Conservation (phyloP, 1,140 invertebrate genomes). For the Tetragnatha versicolor region DNA sequence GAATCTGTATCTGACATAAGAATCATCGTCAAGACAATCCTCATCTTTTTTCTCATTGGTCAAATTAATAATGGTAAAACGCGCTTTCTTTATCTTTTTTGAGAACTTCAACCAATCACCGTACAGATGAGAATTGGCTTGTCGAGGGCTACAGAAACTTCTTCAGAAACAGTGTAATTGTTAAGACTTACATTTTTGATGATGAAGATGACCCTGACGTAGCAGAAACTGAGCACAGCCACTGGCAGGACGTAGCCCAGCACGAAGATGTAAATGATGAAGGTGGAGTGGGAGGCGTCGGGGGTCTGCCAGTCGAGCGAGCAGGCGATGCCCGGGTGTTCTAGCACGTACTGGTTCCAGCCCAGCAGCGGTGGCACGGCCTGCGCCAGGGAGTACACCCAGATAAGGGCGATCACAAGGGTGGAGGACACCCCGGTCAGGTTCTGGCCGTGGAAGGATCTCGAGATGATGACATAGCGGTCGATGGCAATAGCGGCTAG, state of each 20-base stretch:
- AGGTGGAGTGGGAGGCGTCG: conserved; percentile 63
- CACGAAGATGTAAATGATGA: conserved; percentile 67
- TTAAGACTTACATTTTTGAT: conserved; percentile 69
- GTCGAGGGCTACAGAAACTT: neutral
- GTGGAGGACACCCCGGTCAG: conserved; percentile 60
- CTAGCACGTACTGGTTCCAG: conserved; percentile 67
- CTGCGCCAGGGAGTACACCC: conserved; percentile 67
- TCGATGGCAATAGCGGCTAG: conserved; percentile 68
- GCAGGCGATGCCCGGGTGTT: conserved; percentile 69
- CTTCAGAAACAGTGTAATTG: neutral
- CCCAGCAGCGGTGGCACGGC: conserved; percentile 68
- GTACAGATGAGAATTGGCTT: too few relatives aligned
- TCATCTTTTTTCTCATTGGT: too few relatives aligned
- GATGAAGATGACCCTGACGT: conserved; percentile 62
- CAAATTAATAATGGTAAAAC: too few relatives aligned
- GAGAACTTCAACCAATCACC: too few relatives aligned
- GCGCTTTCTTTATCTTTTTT: too few relatives aligned
- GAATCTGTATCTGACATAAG: too few relatives aligned
- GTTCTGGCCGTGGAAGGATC: conserved; percentile 63
- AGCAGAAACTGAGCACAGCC: conserved; percentile 66
- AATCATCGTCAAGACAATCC: too few relatives aligned
- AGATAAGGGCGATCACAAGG: conserved; percentile 65
- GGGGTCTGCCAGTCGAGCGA: conserved; percentile 69
- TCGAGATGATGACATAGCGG: conserved; percentile 66
- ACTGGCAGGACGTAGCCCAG: conserved; percentile 68